A percentile compares a stretch with the other conserved stretches of the same genome.
These are phyloP conservation scores for Drosophila kuntzei DNA, from an alignment of 2,888 invertebrate genomes.

Conservation along the genomic window DNA sequence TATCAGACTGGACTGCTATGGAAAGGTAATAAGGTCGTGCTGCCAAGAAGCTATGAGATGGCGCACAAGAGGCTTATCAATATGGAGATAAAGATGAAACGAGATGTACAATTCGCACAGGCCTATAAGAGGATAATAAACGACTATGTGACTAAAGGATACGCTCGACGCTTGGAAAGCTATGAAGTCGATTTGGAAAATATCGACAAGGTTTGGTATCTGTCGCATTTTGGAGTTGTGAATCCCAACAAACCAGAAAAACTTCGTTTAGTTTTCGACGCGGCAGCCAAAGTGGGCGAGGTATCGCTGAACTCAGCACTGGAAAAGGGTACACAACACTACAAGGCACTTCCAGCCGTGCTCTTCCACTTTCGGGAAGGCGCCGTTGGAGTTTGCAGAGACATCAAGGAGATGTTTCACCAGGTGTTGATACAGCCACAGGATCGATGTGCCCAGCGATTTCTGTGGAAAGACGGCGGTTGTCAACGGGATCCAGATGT, in stretches of 20 bases:
- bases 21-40: constrained; percentile 5
- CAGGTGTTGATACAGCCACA: constrained; percentile 2
- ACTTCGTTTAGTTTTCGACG: too few relatives aligned
- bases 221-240: not conserved
- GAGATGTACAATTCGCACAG: constrained; percentile 4
- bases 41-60: constrained; percentile 8
- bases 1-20: constrained; percentile 14
- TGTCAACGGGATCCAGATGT: not conserved
- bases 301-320: too few relatives aligned
- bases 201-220: not conserved
- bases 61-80: constrained; percentile 5
- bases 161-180: not conserved
- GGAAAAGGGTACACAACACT: too few relatives aligned
- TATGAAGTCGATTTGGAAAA: not conserved
- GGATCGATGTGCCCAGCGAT: not conserved
- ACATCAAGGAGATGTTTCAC: constrained; percentile 2
- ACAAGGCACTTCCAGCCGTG: too few relatives aligned
- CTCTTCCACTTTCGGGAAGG: not conserved
- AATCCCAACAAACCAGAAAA: too few relatives aligned
- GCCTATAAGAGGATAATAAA: not conserved
- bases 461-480: not conserved
- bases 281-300: too few relatives aligned
- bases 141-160: not conserved
- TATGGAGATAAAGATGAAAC: constrained; percentile 6
- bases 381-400: not conserved